These are phyloP conservation scores for Epizoanthus rinbou DNA, from an alignment of 92 coral and sea anemone genomes.

Conservation along the genomic window DNA sequence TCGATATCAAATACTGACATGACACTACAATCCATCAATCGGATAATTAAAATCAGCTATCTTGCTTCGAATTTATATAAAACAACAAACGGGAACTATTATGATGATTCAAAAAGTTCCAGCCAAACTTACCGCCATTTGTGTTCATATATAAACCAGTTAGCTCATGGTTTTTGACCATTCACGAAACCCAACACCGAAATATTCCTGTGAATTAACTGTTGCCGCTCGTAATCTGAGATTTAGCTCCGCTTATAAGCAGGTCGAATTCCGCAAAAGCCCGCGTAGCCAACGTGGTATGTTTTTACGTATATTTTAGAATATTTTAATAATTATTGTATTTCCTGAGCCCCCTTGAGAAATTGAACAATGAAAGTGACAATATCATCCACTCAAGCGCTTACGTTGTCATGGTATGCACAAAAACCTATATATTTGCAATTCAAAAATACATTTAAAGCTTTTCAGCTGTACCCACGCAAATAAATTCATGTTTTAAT, in stretches of 20 bases:
- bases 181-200: slow-evolving; percentile 32
- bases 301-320: neutral
- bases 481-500: neutral
- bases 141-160: neutral
- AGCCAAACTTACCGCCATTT: slow-evolving; percentile 34
- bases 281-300: slow-evolving; percentile 30
- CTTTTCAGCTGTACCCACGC: too few species aligned
- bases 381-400: slow-evolving; percentile 4
- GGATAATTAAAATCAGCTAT: neutral
- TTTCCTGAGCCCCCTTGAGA: neutral
- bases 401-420: slow-evolving; percentile 17
- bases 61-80: neutral
- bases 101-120: neutral
- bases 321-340: slow-evolving; percentile 3
- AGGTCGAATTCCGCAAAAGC: slow-evolving; percentile 24
- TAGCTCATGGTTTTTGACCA: slow-evolving; percentile 3
- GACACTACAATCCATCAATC: neutral
- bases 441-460: neutral
- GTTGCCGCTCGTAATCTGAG: slow-evolving; percentile 15
- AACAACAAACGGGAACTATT: neutral
- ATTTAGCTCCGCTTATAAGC: slow-evolving; percentile 14
- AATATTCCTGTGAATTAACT: neutral
- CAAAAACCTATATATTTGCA: neutral
- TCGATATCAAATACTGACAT: neutral
- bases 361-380: neutral